Evolutionary conservation across 2,113 vertebrate species (phyloP), one percentile per base, ranked within the genome.

Genomic region (Orthonyx spaldingii): DNA sequence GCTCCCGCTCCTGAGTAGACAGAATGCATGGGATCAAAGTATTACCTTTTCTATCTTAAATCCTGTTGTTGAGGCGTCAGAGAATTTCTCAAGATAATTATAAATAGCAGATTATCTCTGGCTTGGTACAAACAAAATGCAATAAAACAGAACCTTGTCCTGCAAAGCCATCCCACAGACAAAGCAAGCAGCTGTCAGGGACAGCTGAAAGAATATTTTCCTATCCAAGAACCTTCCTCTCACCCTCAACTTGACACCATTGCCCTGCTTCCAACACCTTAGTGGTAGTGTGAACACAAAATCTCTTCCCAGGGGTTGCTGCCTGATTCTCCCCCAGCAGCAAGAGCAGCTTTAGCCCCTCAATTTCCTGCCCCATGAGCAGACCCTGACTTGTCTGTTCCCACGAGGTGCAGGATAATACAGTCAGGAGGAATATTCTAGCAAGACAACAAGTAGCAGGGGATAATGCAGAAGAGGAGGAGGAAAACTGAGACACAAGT

Each of bases 151-250:
- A 80, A 26, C 37, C 16, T 70, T 63, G 68, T 70, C 52, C 70
- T 10, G 16, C 59, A 84, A 84, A 95, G 77, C 37, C 56, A 53
- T 75, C 14, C 26, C 47, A 35, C 2, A 71, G 42, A 39, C 30
- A 76, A 64, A 87, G 42, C 33, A 79, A 55, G 59, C 95, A 95
- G 92, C 95, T 97, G 96, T 92, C 71, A 55, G 57, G 28, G 63
- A 95, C 93, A 97, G 95, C 90, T 97, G 95, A 90, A 70, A n/a
- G 80, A 92, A 28, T 94, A 92, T 70, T 89, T 93, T 95, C 55
- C 47, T 63, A 17, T 6, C 20, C 33, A 74, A 90, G 19, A 66
- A 39, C 52, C 52, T 66, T 84, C 9, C 16, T 28, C 32, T 47
- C 47, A 39, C 10, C 23, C 35, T 63, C 26, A 30, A 26, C 18